Percentiles rank a stretch among this genome's conserved stretches.
phyloP scores from a whole-genome alignment of 2,888 invertebrate species.

The Lepidochrysops patricia region DNA sequence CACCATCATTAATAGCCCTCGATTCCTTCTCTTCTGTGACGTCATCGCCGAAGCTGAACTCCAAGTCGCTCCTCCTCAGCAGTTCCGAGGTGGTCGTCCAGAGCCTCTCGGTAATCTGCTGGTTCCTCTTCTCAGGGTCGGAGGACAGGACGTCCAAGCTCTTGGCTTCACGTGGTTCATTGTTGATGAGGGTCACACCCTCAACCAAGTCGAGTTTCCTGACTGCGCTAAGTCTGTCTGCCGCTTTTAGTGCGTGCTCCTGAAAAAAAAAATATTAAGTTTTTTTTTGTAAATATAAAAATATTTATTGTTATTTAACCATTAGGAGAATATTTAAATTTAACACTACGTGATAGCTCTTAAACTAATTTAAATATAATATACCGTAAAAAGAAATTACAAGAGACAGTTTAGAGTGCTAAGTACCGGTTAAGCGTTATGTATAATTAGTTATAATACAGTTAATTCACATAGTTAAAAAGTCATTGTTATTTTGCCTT shows the following conservation, averaged over 20 bases:
- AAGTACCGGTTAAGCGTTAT: too few relatives aligned
- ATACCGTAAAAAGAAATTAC: background rate
- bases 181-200: slow-evolving; percentile 53
- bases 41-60: slow-evolving; percentile 44
- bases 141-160: slow-evolving; percentile 48
- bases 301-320: background rate
- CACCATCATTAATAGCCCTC: slow-evolving; percentile 50
- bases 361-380: too few relatives aligned
- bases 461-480: background rate
- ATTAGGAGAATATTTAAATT: too few relatives aligned
- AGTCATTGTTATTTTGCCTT: background rate
- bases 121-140: slow-evolving; percentile 44
- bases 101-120: slow-evolving; percentile 48
- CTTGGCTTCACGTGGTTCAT: slow-evolving; percentile 45
- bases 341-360: too few relatives aligned
- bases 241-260: slow-evolving; percentile 59
- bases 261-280: slow-evolving; percentile 28
- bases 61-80: slow-evolving; percentile 49
- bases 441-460: background rate
- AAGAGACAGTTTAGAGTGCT: background rate
- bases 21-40: slow-evolving; percentile 45
- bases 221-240: slow-evolving; percentile 46
- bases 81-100: slow-evolving; percentile 52
- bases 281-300: background rate
- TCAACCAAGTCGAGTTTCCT: slow-evolving; percentile 50